Conservation (phyloP, 2,113 vertebrate genomes). For the Cynopterus brachyotis region DNA sequence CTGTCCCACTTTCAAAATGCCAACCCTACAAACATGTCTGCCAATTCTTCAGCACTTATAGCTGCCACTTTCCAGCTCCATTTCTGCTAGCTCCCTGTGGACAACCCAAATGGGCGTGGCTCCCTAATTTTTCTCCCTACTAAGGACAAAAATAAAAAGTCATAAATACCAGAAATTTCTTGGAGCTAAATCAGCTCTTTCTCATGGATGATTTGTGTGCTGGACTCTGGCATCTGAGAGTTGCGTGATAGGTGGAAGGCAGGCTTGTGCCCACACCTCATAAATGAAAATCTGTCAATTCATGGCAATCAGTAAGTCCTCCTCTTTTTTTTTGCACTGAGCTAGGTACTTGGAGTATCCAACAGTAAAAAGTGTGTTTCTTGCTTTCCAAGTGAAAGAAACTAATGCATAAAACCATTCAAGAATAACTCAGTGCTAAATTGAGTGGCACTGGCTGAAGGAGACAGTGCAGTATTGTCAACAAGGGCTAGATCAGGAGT, state of each 20-base stretch:
- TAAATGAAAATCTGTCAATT: not conserved
- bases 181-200: constrained; percentile 48
- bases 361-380: not conserved
- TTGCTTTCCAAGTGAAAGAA: not conserved
- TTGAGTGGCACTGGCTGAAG: not conserved
- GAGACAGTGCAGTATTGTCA: not conserved
- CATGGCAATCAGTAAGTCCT: not conserved
- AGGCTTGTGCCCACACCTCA: not conserved
- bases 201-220: not conserved
- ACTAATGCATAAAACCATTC: not conserved
- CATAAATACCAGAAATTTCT: constrained; percentile 66
- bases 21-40: not conserved
- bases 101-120: constrained; percentile 44
- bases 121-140: constrained; percentile 55
- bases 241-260: not conserved
- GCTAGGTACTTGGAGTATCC: not conserved
- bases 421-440: not conserved
- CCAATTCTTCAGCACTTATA: constrained; percentile 32
- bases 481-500: not conserved
- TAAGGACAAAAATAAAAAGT: constrained; percentile 68
- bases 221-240: not conserved
- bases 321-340: not conserved
- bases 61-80: not conserved
- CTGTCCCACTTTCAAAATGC: not conserved
- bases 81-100: not conserved